These are phyloP conservation scores for Saccostrea glomerata DNA, from an alignment of 1,140 invertebrate genomes.

Conservation along the genomic window DNA sequence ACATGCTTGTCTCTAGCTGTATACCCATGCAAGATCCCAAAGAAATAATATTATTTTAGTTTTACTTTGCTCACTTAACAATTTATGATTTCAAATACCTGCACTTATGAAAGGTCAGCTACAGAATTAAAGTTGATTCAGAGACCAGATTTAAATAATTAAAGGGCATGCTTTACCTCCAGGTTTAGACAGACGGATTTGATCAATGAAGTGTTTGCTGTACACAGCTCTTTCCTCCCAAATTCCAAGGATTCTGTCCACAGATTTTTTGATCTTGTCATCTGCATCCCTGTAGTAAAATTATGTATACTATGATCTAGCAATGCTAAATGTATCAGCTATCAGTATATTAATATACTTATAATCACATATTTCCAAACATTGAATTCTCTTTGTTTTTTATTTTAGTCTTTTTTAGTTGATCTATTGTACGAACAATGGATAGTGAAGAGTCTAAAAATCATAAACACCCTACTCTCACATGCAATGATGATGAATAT, in stretches of 20 bases:
- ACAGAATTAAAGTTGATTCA: too few species aligned
- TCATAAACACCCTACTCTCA: neutral
- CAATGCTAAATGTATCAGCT: too few species aligned
- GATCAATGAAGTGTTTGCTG: constrained; percentile 80
- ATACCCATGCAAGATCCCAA: neutral
- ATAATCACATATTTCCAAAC: too few species aligned
- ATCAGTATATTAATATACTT: too few species aligned
- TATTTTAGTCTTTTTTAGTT: too few species aligned
- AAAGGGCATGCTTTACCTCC: neutral
- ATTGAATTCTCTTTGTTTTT: too few species aligned
- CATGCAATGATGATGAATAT: neutral
- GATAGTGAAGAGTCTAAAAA: too few species aligned
- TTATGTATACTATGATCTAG: neutral
- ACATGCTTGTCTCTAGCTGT: neutral
- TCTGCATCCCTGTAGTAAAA: constrained; percentile 74
- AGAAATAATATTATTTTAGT: neutral
- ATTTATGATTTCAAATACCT: neutral
- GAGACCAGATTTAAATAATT: neutral
- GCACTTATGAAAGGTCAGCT: too few species aligned
- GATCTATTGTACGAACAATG: too few species aligned
- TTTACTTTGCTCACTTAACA: neutral
- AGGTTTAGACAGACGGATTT: constrained; percentile 60
- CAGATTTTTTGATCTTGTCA: constrained; percentile 82
- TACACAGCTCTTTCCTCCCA: constrained; percentile 96
- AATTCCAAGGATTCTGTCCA: constrained; percentile 91